Evolutionary conservation across 1,140 invertebrate species (phyloP).

Genomic region (Drosophila nebulosa): DNA sequence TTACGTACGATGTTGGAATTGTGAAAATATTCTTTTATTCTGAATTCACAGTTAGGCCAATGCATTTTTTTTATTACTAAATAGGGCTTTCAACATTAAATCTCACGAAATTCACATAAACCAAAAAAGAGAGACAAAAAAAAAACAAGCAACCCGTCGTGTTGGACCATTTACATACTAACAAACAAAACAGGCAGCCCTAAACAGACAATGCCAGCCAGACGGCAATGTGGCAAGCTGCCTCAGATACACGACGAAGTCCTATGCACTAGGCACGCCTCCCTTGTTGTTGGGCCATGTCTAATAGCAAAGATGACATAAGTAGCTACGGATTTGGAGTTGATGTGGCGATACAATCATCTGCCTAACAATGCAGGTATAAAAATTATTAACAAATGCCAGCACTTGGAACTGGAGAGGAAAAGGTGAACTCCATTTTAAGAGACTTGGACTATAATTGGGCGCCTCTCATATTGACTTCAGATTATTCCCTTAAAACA

Average conservation of each 20-base stretch:
- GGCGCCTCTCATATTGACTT: not conserved
- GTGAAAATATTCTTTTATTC: constrained; percentile 9
- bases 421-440: not conserved
- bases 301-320: constrained; percentile 54
- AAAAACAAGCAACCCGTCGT: not conserved
- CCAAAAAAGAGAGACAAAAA: too few species aligned
- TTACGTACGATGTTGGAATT: not conserved
- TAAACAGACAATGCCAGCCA: constrained; percentile 35
- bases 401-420: constrained; percentile 42
- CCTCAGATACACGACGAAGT: constrained; percentile 36
- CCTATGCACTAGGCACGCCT: constrained; percentile 60
- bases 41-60: constrained; percentile 14
- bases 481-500: too few species aligned
- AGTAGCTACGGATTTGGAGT: constrained; percentile 33
- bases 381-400: constrained; percentile 60
- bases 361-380: constrained; percentile 45
- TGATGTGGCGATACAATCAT: constrained; percentile 24
- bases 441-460: not conserved
- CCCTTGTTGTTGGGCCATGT: constrained; percentile 25
- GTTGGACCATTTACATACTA: constrained; percentile 41
- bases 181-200: not conserved
- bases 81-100: constrained; percentile 39
- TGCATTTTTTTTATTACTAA: constrained; percentile 13
- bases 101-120: not conserved
- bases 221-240: constrained; percentile 48